Evolutionary conservation across 2,888 invertebrate genomes (phyloP).

Genomic region (Sipunculus nudus): DNA sequence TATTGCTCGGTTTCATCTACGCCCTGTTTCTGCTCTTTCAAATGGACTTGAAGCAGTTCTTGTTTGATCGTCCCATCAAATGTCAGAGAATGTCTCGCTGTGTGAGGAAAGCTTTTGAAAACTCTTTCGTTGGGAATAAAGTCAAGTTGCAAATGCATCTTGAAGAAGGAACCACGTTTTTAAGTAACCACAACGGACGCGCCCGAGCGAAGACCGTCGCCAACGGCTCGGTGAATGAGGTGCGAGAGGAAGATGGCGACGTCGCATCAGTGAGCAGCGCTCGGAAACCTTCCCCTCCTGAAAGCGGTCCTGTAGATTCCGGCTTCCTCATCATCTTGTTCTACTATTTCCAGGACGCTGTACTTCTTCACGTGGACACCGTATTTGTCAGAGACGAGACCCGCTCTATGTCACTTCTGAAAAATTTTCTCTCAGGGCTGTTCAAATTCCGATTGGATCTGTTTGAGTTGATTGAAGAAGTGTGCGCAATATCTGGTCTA

Average conservation of each 20-base stretch:
- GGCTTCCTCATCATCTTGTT: slow-evolving; percentile 39
- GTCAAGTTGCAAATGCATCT: too few species aligned
- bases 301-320: too few species aligned
- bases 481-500: slow-evolving; percentile 30
- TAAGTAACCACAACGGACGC: too few species aligned
- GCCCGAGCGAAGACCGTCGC: too few species aligned
- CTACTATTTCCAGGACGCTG: slow-evolving; percentile 44
- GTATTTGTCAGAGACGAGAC: slow-evolving; percentile 20
- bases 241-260: too few species aligned
- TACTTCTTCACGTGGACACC: slow-evolving; percentile 36
- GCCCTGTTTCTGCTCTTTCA: slow-evolving; percentile 36
- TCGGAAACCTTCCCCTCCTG: too few species aligned
- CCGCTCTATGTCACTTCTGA: slow-evolving; percentile 20
- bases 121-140: too few species aligned
- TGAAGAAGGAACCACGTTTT: too few species aligned
- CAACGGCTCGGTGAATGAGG: too few species aligned
- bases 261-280: too few species aligned
- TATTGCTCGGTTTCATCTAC: slow-evolving; percentile 28
- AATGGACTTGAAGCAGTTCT: slow-evolving; percentile 33
- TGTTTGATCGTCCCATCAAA: slow-evolving; percentile 25
- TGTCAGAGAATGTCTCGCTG: not conserved
- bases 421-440: slow-evolving; percentile 29
- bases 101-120: too few species aligned
- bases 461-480: slow-evolving; percentile 33
- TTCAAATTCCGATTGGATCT: slow-evolving; percentile 38